Conservation (phyloP, 2,797 vertebrate species). For the Anabacerthia variegaticeps region DNA sequence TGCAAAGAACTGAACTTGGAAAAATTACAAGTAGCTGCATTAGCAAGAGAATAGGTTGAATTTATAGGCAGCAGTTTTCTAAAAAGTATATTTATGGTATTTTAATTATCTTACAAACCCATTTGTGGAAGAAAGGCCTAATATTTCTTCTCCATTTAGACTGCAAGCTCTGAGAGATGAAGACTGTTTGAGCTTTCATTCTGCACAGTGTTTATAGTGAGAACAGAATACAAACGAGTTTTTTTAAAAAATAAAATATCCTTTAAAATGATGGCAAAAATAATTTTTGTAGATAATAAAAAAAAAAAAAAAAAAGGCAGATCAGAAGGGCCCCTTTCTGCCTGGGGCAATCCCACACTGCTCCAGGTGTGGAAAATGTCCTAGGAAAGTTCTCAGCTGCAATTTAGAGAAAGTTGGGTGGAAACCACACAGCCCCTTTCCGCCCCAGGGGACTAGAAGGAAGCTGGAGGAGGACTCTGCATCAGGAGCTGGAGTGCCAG, state of each 20-base stretch:
- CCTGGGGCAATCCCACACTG: background rate
- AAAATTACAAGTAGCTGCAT: rapidly evolving
- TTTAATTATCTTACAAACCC: background rate
- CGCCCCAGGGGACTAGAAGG: background rate
- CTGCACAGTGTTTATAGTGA: background rate
- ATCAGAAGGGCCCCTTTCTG: background rate
- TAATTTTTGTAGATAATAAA: background rate
- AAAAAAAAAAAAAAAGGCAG: background rate
- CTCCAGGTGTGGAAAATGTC: background rate
- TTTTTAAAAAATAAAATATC: background rate
- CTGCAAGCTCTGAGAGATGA: background rate
- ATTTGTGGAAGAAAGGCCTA: background rate
- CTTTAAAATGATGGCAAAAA: background rate
- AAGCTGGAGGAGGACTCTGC: background rate
- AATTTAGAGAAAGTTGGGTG: background rate
- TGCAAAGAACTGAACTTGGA: background rate
- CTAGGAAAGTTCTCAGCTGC: background rate
- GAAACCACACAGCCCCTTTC: background rate
- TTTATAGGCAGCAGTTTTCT: background rate
- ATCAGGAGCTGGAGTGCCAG: background rate
- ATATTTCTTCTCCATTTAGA: background rate
- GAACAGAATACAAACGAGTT: background rate
- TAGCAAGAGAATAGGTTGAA: background rate
- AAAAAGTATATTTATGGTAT: background rate
- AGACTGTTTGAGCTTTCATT: background rate